Conservation (phyloP, 2,113 vertebrate species). For the Ictalurus punctatus region DNA sequence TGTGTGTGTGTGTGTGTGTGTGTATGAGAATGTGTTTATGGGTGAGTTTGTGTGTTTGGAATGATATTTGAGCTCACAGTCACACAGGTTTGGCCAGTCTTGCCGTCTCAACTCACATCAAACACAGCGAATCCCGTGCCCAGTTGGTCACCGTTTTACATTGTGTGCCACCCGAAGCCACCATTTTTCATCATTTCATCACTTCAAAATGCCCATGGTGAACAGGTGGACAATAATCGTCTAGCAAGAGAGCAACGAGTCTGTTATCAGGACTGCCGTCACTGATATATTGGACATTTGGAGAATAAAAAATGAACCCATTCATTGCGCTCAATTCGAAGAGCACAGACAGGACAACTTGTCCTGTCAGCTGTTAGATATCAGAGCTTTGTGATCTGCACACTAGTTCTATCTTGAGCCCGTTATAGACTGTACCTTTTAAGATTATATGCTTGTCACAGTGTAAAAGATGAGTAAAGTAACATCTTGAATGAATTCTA, state of each 20-base stretch:
- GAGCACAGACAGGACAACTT: not conserved
- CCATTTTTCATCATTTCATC: not conserved
- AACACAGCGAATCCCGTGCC: not conserved
- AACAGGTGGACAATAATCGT: not conserved
- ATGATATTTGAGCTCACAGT: slow-evolving; percentile 46
- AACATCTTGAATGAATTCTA: too few species aligned
- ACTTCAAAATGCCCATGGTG: not conserved
- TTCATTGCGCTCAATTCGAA: not conserved
- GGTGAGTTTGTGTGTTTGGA: slow-evolving; percentile 32
- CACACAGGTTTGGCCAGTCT: slow-evolving; percentile 52
- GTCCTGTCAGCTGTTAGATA: not conserved
- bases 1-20: slow-evolving; percentile 21
- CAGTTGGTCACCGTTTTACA: not conserved
- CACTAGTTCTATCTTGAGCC: not conserved
- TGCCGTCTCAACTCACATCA: slow-evolving; percentile 25
- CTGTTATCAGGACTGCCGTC: not conserved
- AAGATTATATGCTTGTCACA: not conserved
- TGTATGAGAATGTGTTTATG: slow-evolving; percentile 16
- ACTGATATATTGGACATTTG: not conserved
- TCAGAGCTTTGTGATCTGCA: not conserved
- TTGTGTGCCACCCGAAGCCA: slow-evolving; percentile 8
- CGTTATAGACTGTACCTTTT: too few species aligned
- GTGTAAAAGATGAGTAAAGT: too few species aligned
- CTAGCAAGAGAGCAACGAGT: not conserved
- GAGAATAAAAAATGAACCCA: not conserved